A percentile compares a stretch with the other conserved stretches of the same genome.
phyloP scores from a whole-genome alignment of 1,140 invertebrate species.

The Propsilocerus akamusi region DNA sequence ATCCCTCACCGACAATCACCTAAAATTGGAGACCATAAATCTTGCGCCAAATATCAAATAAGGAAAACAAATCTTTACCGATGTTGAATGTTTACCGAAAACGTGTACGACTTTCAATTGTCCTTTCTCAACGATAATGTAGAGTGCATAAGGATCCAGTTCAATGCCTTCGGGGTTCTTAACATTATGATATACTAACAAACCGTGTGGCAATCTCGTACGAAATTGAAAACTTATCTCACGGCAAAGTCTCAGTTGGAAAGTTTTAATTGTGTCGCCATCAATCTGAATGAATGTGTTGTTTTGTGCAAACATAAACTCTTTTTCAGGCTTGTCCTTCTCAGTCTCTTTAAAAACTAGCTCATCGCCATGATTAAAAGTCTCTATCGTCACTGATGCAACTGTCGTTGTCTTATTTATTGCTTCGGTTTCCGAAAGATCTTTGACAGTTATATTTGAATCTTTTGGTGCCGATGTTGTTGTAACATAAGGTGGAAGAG shows the following conservation, averaged over 20 bases:
- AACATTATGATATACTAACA: conserved; percentile 75
- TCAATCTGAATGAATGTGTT: conserved; percentile 76
- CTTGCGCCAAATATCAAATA: background rate
- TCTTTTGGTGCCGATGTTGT: background rate
- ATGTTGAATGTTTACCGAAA: conserved; percentile 67
- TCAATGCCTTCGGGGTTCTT: conserved; percentile 58
- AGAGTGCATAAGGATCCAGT: conserved; percentile 62
- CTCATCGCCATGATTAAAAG: conserved; percentile 51
- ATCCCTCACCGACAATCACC: conserved; percentile 66
- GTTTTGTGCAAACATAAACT: conserved; percentile 72
- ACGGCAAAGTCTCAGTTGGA: conserved; percentile 67
- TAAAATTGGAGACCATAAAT: background rate
- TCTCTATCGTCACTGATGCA: conserved; percentile 43
- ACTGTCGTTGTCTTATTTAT: conserved; percentile 23
- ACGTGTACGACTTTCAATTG: conserved; percentile 79
- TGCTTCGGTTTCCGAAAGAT: conserved; percentile 25
- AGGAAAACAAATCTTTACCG: conserved; percentile 15
- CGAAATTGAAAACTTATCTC: conserved; percentile 77
- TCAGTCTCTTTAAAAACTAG: conserved; percentile 67
- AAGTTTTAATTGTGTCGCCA: conserved; percentile 64
- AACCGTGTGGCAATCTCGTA: conserved; percentile 65
- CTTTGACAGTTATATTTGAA: conserved; percentile 29
- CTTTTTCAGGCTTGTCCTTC: conserved; percentile 34
- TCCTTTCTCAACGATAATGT: conserved; percentile 76
- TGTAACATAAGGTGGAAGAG: conserved; percentile 17